Base-by-base conservation (phyloP, 2,888 invertebrate genomes). In the Philopedon plagiatum region DNA sequence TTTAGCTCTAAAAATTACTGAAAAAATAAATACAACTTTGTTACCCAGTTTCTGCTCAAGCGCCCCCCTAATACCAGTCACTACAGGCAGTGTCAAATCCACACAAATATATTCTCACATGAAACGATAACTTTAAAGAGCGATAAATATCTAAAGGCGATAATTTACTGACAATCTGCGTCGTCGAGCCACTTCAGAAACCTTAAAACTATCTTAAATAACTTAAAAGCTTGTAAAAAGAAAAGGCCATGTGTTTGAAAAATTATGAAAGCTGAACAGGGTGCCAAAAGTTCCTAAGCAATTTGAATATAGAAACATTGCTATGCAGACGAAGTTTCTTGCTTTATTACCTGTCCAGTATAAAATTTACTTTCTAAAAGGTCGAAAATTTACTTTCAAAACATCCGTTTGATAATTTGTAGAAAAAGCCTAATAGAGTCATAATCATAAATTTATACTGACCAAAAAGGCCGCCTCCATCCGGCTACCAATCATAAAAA, bases 91-190 rank as follows among this genome's bases (percentile, higher is more conserved):
- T n/a, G n/a, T n/a, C n/a, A n/a, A n/a, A n/a, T n/a, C n/a, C n/a
- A n/a, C n/a, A n/a, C n/a, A n/a, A n/a, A n/a, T n/a, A 26, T 18
- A 18, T 64, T 64, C 54, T 56, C 64, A 64, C 56, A 54, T 64
- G 19, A 15, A 54, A 23, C 44, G 13, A 29, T 15, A 54, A 32
- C 32, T 41, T 13, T 23, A 46, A 46, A 61, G 9, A 46, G 5
- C 39, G 44, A 64, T 64, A 64, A 71, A 67, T 61, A 68, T 32
- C 0, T 13, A 15, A 39, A 71, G 67, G 68, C 73, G 71, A 67
- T 76, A 76, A 77, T 77, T 77, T 75, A 75, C 63, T 74, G 76
- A 76, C 77, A 76, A 41, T 66, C 75, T 74, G 63, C 65, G 56
- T 71, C 71, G 73, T 70, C 70, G 63, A 19, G 69, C 46, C 64